These are phyloP conservation scores for Clarias fuscus DNA, from an alignment of 2,797 vertebrate species.

Conservation along the genomic window DNA sequence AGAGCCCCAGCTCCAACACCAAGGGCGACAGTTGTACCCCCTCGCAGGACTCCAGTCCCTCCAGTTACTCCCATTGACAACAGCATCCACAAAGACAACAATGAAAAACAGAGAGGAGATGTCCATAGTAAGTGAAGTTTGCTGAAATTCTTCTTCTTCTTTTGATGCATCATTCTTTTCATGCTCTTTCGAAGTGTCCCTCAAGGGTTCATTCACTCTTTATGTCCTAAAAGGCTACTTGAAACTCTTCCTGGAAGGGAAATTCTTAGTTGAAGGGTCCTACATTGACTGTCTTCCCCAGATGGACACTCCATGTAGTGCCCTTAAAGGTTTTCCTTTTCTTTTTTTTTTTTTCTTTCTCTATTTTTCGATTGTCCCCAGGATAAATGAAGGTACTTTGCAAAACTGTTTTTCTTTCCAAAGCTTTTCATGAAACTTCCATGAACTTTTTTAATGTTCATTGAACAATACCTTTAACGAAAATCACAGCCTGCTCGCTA, in stretches of 20 bases:
- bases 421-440: neutral
- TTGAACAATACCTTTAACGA: no score
- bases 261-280: neutral
- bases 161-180: neutral
- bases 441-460: neutral
- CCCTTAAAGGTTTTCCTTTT: neutral
- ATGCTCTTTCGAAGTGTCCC: neutral
- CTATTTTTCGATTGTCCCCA: neutral
- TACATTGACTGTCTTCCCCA: neutral
- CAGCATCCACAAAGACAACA: conserved; percentile 83
- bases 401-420: neutral
- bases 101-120: conserved; percentile 91
- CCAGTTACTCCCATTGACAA: conserved; percentile 79
- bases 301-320: neutral
- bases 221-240: neutral
- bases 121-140: conserved; percentile 89
- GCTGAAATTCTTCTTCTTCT: neutral
- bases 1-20: conserved; percentile 29
- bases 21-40: conserved; percentile 56
- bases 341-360: neutral
- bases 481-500: neutral
- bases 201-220: neutral
- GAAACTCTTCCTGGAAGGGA: neutral
- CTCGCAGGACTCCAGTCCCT: conserved; percentile 53
- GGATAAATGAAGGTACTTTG: neutral